phyloP scores from a whole-genome alignment of 1,140 invertebrate species.

The Penaeus vannamei region DNA sequence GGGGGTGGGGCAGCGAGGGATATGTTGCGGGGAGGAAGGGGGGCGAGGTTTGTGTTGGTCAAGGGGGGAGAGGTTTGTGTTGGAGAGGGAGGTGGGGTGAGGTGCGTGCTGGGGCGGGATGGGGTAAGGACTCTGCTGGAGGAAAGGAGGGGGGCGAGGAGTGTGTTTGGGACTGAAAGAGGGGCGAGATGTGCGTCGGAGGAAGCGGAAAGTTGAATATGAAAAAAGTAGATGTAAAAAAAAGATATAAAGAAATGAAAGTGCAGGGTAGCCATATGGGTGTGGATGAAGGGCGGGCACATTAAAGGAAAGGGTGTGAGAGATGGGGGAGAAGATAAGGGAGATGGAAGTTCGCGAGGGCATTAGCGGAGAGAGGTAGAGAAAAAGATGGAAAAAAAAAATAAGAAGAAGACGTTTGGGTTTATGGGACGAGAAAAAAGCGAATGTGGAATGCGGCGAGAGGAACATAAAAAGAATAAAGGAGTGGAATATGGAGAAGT shows the following conservation, averaged over 20 bases:
- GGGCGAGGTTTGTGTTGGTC: too few species aligned
- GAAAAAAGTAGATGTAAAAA: background rate
- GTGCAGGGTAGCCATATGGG: background rate
- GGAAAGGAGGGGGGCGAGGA: too few species aligned
- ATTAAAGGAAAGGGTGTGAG: background rate
- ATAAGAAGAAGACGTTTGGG: background rate
- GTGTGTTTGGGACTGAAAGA: too few species aligned
- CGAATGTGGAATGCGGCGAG: too few species aligned
- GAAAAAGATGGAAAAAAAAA: background rate
- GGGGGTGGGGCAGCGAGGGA: too few species aligned
- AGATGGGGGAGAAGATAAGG: background rate
- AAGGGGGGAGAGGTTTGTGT: too few species aligned
- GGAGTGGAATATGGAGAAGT: too few species aligned
- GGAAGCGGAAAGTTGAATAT: background rate
- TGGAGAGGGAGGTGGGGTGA: too few species aligned
- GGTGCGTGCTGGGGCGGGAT: too few species aligned
- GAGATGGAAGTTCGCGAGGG: background rate
- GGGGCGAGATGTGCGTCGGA: background rate
- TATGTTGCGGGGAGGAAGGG: too few species aligned
- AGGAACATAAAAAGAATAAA: too few species aligned
- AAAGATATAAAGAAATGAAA: background rate
- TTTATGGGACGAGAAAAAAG: background rate
- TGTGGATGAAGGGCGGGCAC: background rate
- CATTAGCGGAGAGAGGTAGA: background rate
- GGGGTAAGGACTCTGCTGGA: too few species aligned